Conservation (phyloP, 2,888 invertebrate species). For the Autographa pulchrina region DNA sequence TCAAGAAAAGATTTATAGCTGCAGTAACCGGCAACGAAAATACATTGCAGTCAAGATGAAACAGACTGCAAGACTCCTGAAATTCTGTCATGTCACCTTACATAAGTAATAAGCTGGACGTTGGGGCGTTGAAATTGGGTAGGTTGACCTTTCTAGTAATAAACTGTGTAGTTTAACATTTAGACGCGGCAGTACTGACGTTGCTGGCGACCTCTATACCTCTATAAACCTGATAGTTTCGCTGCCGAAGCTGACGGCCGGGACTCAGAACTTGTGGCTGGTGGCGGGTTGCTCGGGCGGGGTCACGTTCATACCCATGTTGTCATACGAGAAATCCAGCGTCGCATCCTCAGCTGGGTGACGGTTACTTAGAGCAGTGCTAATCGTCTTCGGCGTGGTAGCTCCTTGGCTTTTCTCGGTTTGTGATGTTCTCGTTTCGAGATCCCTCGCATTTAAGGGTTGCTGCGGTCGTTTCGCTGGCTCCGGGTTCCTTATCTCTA, state of each 20-base stretch:
- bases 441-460: slow-evolving; percentile 79
- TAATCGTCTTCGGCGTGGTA: slow-evolving; percentile 91
- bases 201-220: slow-evolving; percentile 53
- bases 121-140: slow-evolving; percentile 13
- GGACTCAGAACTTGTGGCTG: slow-evolving; percentile 80
- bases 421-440: slow-evolving; percentile 80
- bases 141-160: background rate
- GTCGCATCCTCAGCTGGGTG: slow-evolving; percentile 94
- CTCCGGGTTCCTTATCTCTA: slow-evolving; percentile 83
- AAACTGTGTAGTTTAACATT: slow-evolving; percentile 29
- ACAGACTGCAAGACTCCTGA: slow-evolving; percentile 8
- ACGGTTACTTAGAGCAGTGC: slow-evolving; percentile 92
- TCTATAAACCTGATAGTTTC: slow-evolving; percentile 64
- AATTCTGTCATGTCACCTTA: slow-evolving; percentile 18
- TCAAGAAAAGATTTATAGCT: background rate
- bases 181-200: slow-evolving; percentile 23
- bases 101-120: slow-evolving; percentile 27
- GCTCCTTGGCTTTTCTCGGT: slow-evolving; percentile 89
- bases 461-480: slow-evolving; percentile 78
- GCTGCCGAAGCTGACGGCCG: slow-evolving; percentile 65
- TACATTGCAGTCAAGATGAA: slow-evolving; percentile 13
- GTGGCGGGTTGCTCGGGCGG: slow-evolving; percentile 85
- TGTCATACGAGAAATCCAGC: slow-evolving; percentile 94
- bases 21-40: background rate
- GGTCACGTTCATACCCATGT: slow-evolving; percentile 93